Percentiles rank a stretch among this genome's conserved stretches.
phyloP scores from a whole-genome alignment of 2,113 vertebrate species.

The Eudyptes chrysolophus region DNA sequence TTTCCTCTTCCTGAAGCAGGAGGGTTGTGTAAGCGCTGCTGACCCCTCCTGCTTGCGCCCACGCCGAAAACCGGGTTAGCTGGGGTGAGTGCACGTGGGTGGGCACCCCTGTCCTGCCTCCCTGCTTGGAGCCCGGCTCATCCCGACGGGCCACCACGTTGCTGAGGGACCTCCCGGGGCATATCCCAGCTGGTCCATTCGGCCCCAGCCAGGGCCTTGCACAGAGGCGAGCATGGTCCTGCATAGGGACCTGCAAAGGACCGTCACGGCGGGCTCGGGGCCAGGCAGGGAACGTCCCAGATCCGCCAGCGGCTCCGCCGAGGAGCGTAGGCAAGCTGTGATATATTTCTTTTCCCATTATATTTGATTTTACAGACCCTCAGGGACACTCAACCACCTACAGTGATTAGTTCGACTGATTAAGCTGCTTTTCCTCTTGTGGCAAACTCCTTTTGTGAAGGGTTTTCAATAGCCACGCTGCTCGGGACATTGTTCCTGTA shows the following conservation, averaged over 20 bases:
- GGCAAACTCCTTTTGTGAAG: constrained; percentile 41
- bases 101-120: neutral
- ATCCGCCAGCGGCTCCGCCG: neutral
- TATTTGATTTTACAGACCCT: constrained; percentile 62
- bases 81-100: neutral
- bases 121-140: neutral
- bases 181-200: neutral
- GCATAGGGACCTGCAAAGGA: neutral
- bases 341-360: constrained; percentile 46
- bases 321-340: constrained; percentile 10
- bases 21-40: neutral
- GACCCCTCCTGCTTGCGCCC: neutral
- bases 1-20: constrained; percentile 40
- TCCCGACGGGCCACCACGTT: fast-evolving
- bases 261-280: fast-evolving
- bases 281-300: neutral
- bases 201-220: neutral
- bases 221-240: neutral
- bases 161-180: neutral
- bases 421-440: constrained; percentile 63
- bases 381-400: constrained; percentile 53
- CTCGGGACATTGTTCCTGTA: constrained; percentile 15
- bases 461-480: neutral
- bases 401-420: constrained; percentile 42
- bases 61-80: neutral